Conservation (phyloP, 2,888 invertebrate genomes). For the Gibbula magus region DNA sequence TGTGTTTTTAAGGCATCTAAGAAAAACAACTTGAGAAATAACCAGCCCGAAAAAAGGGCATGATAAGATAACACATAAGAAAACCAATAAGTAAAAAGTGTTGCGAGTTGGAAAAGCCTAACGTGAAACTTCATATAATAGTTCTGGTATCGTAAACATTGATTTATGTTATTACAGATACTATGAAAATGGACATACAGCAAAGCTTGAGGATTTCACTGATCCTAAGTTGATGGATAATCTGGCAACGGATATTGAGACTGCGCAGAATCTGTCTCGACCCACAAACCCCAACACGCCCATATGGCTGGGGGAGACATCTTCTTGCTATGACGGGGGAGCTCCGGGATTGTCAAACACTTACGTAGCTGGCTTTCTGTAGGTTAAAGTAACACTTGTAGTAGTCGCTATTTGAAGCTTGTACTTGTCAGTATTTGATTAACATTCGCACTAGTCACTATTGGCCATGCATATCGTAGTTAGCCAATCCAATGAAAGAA, state of each 20-base stretch:
- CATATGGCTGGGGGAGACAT: slow-evolving; percentile 38
- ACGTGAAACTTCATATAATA: no score
- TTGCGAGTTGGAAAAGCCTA: no score
- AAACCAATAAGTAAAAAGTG: no score
- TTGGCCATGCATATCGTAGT: no score
- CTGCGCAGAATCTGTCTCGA: background rate
- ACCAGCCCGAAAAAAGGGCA: no score
- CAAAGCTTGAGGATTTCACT: background rate
- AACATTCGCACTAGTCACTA: no score
- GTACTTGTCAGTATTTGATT: no score
- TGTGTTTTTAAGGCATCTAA: no score
- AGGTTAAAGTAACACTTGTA: background rate
- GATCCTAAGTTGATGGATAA: background rate
- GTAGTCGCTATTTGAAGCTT: background rate
- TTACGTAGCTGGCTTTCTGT: slow-evolving; percentile 42
- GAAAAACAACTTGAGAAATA: no score
- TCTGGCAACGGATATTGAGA: background rate
- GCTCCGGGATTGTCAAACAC: slow-evolving; percentile 32
- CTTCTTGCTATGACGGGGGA: slow-evolving; percentile 39
- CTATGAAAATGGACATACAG: background rate
- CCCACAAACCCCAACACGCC: slow-evolving; percentile 4
- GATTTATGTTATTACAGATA: background rate
- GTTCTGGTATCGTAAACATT: no score
- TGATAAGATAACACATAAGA: no score
- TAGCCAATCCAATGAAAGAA: no score